These are phyloP conservation scores for Eulemur mongoz DNA, from an alignment of 2,797 vertebrate genomes.

Conservation along the genomic window DNA sequence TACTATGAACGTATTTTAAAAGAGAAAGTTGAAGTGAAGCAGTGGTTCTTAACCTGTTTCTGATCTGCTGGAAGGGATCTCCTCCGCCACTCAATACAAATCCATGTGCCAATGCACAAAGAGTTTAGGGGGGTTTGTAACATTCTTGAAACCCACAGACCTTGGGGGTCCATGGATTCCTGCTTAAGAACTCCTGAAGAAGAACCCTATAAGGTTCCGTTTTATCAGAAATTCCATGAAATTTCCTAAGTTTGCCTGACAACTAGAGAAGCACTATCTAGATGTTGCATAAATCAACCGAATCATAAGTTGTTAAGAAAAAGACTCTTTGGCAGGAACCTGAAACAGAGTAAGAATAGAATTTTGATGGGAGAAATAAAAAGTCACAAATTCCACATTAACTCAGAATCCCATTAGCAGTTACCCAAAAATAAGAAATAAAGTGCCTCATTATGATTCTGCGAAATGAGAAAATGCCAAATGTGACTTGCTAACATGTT, in stretches of 20 bases:
- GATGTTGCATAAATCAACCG: neutral
- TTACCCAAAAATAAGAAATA: neutral
- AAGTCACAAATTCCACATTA: conserved; percentile 34
- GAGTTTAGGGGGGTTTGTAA: neutral
- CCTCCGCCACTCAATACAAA: neutral
- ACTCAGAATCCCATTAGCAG: conserved; percentile 39
- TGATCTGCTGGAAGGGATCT: neutral
- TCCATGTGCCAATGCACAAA: neutral
- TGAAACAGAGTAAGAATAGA: conserved; percentile 21
- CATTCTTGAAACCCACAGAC: neutral
- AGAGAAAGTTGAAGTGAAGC: neutral
- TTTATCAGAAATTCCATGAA: neutral
- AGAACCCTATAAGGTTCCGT: neutral
- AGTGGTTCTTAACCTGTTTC: neutral
- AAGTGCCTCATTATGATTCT: neutral
- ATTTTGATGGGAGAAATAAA: conserved; percentile 41
- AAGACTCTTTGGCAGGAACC: neutral
- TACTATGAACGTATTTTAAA: neutral
- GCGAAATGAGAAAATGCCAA: conserved; percentile 39
- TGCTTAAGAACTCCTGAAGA: neutral
- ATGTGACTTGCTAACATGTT: neutral
- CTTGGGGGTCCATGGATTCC: neutral
- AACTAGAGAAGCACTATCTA: neutral
- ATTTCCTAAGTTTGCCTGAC: neutral
- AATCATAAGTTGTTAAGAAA: conserved; percentile 30